Percentiles rank a stretch among this genome's conserved stretches.
Conservation (phyloP, 2,888 invertebrate genomes). For the Apodemia zela region DNA sequence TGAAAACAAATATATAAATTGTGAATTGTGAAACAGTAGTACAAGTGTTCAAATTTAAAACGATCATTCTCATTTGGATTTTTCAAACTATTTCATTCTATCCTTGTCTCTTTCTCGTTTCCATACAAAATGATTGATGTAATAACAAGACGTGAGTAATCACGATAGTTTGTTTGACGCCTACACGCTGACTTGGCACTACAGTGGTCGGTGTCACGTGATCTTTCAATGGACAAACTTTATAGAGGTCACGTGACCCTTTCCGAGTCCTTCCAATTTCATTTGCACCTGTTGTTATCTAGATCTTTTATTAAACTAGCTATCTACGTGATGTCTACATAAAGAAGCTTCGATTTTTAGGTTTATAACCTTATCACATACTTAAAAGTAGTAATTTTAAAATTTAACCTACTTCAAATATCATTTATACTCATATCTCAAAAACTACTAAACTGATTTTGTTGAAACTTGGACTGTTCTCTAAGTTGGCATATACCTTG, state of each 20-base stretch:
- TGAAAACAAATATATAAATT: too few relatives aligned
- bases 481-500: too few relatives aligned
- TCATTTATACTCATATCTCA: too few relatives aligned
- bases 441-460: too few relatives aligned
- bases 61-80: too few relatives aligned
- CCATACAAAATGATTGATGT: neutral
- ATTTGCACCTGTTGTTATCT: constrained; percentile 28
- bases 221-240: constrained; percentile 42
- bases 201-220: constrained; percentile 39
- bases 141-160: constrained; percentile 24
- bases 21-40: too few relatives aligned
- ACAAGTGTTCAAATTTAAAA: too few relatives aligned
- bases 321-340: constrained; percentile 2
- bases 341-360: neutral
- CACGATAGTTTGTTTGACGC: constrained; percentile 32
- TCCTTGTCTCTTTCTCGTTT: too few relatives aligned
- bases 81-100: too few relatives aligned
- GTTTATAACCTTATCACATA: neutral
- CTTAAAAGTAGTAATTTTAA: too few relatives aligned
- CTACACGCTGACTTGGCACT: constrained; percentile 39
- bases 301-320: constrained; percentile 2
- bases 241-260: constrained; percentile 33
- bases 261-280: constrained; percentile 20
- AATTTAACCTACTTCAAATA: too few relatives aligned
- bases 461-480: too few relatives aligned